Base-by-base conservation (phyloP, 2,888 invertebrate genomes). In the Nomada goodeniana region DNA sequence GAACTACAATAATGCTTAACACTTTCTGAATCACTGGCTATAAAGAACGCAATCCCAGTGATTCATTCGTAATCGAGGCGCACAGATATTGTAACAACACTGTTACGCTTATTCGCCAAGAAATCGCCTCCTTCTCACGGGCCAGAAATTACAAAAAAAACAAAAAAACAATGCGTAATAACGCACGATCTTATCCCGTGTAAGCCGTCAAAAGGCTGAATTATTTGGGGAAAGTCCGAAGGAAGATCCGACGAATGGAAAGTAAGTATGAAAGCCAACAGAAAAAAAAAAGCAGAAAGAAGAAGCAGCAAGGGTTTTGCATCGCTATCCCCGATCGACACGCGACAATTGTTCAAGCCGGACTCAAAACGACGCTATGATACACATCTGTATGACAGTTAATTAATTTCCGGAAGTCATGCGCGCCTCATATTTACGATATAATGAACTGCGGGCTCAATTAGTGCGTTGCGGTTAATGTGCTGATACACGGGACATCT, bases 51-150 rank as follows among this genome's bases (percentile, higher is more conserved):
- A 61, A 53, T 20, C 44, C 7, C 0, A 9, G 9, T 44, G 61
- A 10, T 64, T 50, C 52, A 59, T 79, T 79, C 69, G 59, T 60
- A 52, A 79, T 52, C 23, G 52, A n/a, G 26, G 13, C 11, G 15
- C 47, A 47, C 15, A 36, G 36, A 36, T 36, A 36, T 36, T 36
- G 36, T 36, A 36, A 42, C 44, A 55, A 23, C 63, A 76, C 29
- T 64, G 57, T 53, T 52, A 57, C 15, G 11, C 36, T 64, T 50
- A 52, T 36, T 7, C 57, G 1, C 42, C 75, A 55, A 52, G 57
- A 76, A 64, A 76, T 64, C 76, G n/a, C 44, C 42, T 57, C 63
- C 26, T 73, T 79, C 79, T 69, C 76, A 79, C 69, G 79, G 29
- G n/a, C 79, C 59, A 79, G 76, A 76, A 76, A 64, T 59, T 9